A percentile compares a stretch with the other conserved stretches of the same genome.
Evolutionary conservation across 2,797 vertebrate genomes (phyloP).

Genomic region (Dendrocincla tyrannina): DNA sequence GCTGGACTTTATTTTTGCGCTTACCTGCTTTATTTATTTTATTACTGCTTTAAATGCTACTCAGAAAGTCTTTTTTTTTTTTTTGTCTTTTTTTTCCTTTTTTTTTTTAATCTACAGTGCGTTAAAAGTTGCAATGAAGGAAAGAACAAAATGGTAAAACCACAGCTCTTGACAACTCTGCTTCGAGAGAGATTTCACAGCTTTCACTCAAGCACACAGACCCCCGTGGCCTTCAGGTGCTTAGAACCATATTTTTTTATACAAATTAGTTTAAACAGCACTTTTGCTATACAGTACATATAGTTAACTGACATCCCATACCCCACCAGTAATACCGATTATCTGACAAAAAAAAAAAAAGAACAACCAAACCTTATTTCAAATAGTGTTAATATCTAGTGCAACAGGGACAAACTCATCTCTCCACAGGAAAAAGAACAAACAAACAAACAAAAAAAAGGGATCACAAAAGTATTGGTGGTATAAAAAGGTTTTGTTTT

Average conservation of each 20-base stretch:
- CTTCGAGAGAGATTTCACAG: slow-evolving; percentile 76
- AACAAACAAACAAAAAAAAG: neutral
- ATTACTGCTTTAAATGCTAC: slow-evolving; percentile 62
- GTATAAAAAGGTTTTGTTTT: slow-evolving; percentile 67
- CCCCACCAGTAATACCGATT: slow-evolving; percentile 55
- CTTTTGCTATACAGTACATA: slow-evolving; percentile 69
- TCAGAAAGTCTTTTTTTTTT: slow-evolving; percentile 24
- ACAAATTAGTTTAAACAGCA: slow-evolving; percentile 73
- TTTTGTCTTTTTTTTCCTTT: neutral
- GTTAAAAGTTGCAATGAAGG: slow-evolving; percentile 65
- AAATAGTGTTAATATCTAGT: slow-evolving; percentile 75
- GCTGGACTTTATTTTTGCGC: neutral
- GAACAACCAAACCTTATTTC: slow-evolving; percentile 49
- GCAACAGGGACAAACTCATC: slow-evolving; percentile 79
- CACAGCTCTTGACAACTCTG: slow-evolving; percentile 72
- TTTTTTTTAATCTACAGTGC: slow-evolving; percentile 18
- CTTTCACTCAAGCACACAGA: slow-evolving; percentile 71
- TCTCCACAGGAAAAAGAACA: slow-evolving; percentile 78
- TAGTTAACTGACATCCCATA: slow-evolving; percentile 54
- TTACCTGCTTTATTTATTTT: slow-evolving; percentile 58
- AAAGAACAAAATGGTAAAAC: slow-evolving; percentile 64
- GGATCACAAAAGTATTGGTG: slow-evolving; percentile 62
- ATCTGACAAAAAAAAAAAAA: slow-evolving; percentile 43
- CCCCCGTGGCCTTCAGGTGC: slow-evolving; percentile 6
- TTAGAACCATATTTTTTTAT: slow-evolving; percentile 58